phyloP scores from a whole-genome alignment of 2,113 vertebrate genomes.

The Psittacula cyanocephala region DNA sequence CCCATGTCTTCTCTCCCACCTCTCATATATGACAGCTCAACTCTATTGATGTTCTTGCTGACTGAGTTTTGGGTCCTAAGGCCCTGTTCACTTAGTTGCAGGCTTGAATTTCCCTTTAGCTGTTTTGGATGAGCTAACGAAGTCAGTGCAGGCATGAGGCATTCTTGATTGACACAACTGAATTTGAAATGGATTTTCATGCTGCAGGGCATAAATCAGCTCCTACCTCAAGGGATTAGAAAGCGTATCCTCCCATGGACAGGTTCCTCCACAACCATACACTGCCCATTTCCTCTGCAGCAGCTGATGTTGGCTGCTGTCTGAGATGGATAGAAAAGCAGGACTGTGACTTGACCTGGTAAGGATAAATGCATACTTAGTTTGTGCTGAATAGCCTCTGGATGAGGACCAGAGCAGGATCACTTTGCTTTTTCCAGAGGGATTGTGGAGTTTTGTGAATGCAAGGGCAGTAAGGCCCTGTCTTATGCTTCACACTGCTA shows the following conservation, averaged over 20 bases:
- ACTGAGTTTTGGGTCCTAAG: slow-evolving; percentile 26
- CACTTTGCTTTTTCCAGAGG: neutral
- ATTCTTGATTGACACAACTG: slow-evolving; percentile 1
- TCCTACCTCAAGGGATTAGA: neutral
- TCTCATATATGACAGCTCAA: slow-evolving; percentile 9
- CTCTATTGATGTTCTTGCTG: neutral
- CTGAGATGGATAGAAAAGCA: neutral
- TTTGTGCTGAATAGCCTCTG: neutral
- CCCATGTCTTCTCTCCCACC: neutral
- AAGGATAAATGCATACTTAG: neutral
- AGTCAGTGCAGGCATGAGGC: neutral
- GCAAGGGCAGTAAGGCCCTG: neutral
- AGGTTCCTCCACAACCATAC: neutral
- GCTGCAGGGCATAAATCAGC: neutral
- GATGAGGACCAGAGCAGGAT: neutral
- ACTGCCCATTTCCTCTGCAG: neutral
- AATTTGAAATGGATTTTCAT: slow-evolving; percentile 6
- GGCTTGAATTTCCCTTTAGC: slow-evolving; percentile 15
- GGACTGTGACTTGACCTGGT: neutral
- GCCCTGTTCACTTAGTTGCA: neutral
- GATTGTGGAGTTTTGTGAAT: neutral
- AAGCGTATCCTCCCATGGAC: neutral
- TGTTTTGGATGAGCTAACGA: slow-evolving; percentile 11
- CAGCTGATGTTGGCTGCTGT: neutral
- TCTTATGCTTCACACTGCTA: neutral